Evolutionary conservation across 2,113 vertebrate species (phyloP), one percentile per base, ranked within the genome.

Genomic region (Platanista minor): DNA sequence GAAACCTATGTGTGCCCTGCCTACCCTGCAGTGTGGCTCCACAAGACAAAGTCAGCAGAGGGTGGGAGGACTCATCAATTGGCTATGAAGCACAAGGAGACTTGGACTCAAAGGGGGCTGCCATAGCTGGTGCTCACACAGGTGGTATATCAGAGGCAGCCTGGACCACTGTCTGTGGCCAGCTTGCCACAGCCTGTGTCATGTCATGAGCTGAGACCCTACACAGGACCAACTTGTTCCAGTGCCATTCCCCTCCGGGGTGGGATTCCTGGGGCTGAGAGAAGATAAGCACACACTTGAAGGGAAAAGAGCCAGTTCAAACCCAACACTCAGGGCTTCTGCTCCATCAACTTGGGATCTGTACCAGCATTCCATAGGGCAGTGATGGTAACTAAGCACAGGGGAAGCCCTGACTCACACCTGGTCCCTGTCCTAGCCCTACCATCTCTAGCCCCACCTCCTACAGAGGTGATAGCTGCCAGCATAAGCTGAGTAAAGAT

Each of bases 151-250:
- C 54, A n/a, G 7, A 80, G 33, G 4, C 36, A n/a, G 52, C 7
- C 33, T 57, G 33, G 52, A 57, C 12, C 33, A 36, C 20, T 25
- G 33, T 57, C 77, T 80, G 77, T 57, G 12, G 77, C 77, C n/a
- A 80, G 52, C 52, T 80, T 13, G 1, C 21, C 3, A 57, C 52
- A 36, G 54, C 4, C 21, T 36, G 21, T 80, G 52, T 23, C 8
- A 27, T 21, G 21, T 36, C n/a, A 39, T 1, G 7, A 80, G 77
- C 23, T 80, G 52, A 39, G n/a, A 27, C 23, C 52, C 21, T 80
- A 36, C 52, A 17, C 0, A 0, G 23, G n/a, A 39, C 46, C n/a
- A n/a, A 23, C 21, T 39, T 15, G 33, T 21, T 80, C 21, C 2
- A 8, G 20, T 80, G 77, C 12, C n/a, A 7, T 6, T 57, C n/a